phyloP scores from a whole-genome alignment of 2,113 vertebrate species.

The Marmota monax region DNA sequence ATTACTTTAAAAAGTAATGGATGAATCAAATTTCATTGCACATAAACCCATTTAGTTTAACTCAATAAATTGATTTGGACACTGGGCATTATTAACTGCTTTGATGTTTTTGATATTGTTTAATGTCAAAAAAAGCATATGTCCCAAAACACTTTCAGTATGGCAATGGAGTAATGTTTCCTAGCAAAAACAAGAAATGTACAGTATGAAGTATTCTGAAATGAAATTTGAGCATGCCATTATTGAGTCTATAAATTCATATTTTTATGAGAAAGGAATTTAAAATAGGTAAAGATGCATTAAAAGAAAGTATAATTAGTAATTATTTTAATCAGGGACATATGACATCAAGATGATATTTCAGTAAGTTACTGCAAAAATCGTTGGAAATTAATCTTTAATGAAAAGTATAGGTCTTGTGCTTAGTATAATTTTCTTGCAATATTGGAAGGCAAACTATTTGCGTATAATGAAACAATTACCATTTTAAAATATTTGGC shows the following conservation, averaged over 20 bases:
- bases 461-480: slow-evolving; percentile 52
- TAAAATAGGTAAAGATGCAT: neutral
- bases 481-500: neutral
- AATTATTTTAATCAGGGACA: neutral
- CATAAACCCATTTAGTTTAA: neutral
- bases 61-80: neutral
- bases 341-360: neutral
- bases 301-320: neutral
- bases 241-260: neutral
- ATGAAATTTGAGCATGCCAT: neutral
- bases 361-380: slow-evolving; percentile 26
- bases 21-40: neutral
- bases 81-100: neutral
- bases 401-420: neutral
- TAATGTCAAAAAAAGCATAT: neutral
- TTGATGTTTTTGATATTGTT: neutral
- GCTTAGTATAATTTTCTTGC: neutral
- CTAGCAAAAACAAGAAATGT: neutral
- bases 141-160: neutral
- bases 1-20: neutral
- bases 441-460: neutral
- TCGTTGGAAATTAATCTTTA: slow-evolving; percentile 3
- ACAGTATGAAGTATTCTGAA: neutral
- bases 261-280: neutral
- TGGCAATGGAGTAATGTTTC: neutral